Percentiles rank a stretch among this genome's conserved stretches.
These are phyloP conservation scores for Heliconius hortense DNA, from an alignment of 2,888 invertebrate species.

Conservation along the genomic window DNA sequence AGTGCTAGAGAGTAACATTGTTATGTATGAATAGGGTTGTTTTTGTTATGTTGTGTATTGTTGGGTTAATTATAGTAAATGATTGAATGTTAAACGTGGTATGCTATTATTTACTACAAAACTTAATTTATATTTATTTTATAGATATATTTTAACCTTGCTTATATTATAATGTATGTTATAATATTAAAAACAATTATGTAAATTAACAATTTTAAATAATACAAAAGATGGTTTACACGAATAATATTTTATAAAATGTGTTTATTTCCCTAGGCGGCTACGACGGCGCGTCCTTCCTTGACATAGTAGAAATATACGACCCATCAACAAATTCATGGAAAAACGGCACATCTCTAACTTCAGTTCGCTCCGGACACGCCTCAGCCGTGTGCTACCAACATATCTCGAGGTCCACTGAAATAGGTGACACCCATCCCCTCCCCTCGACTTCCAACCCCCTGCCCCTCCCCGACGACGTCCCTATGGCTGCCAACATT, in stretches of 20 bases:
- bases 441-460: slow-evolving; percentile 27
- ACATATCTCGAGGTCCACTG: slow-evolving; percentile 80
- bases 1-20: no score
- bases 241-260: not conserved
- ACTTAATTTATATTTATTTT: no score
- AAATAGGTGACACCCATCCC: slow-evolving; percentile 42
- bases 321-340: slow-evolving; percentile 89
- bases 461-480: slow-evolving; percentile 44
- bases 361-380: slow-evolving; percentile 94
- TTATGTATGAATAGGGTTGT: no score
- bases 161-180: no score
- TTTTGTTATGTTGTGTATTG: no score
- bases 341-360: slow-evolving; percentile 88
- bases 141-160: no score
- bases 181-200: no score
- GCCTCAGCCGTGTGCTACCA: slow-evolving; percentile 94
- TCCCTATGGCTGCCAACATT: slow-evolving; percentile 70
- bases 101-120: no score
- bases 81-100: no score
- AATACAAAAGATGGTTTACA: no score
- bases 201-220: no score
- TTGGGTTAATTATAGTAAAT: no score
- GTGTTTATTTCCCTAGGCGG: slow-evolving; percentile 83
- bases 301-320: slow-evolving; percentile 94
- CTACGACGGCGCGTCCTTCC: slow-evolving; percentile 92